Evolutionary conservation across 1,140 invertebrate genomes (phyloP).

Genomic region (Lysiphlebus fabarum): DNA sequence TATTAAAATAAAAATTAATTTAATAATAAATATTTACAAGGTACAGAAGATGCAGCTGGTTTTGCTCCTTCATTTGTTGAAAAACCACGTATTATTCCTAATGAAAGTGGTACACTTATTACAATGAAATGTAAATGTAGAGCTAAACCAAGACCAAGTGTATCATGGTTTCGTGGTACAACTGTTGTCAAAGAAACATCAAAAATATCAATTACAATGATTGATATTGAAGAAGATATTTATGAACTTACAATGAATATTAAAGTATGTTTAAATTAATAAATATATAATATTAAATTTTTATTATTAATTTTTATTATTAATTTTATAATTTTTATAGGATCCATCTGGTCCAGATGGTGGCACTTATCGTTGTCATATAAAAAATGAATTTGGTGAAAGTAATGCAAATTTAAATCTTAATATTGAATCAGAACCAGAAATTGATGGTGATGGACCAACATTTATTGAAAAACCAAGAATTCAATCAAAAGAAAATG

Average conservation of each 20-base stretch:
- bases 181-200: conserved; percentile 80
- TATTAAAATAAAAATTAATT: conserved; percentile 13
- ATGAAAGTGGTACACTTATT: conserved; percentile 91
- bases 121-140: conserved; percentile 95
- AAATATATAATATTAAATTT: background rate
- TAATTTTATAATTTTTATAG: conserved; percentile 49
- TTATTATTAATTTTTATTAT: background rate
- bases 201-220: conserved; percentile 79
- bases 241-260: conserved; percentile 88
- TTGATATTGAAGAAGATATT: conserved; percentile 74
- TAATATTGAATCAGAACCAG: conserved; percentile 93
- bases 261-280: conserved; percentile 60
- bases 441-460: conserved; percentile 89
- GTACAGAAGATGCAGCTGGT: conserved; percentile 83
- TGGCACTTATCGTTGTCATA: conserved; percentile 95
- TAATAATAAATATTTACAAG: conserved; percentile 60
- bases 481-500: conserved; percentile 91
- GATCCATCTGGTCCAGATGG: conserved; percentile 92
- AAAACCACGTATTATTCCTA: conserved; percentile 96
- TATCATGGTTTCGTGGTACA: conserved; percentile 86
- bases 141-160: conserved; percentile 84
- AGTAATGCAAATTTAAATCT: conserved; percentile 97
- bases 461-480: conserved; percentile 97
- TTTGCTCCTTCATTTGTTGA: conserved; percentile 93
- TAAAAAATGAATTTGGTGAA: conserved; percentile 95